Evolutionary conservation across 2,888 invertebrate species (phyloP).

Genomic region (Chymomyza fuscimana): DNA sequence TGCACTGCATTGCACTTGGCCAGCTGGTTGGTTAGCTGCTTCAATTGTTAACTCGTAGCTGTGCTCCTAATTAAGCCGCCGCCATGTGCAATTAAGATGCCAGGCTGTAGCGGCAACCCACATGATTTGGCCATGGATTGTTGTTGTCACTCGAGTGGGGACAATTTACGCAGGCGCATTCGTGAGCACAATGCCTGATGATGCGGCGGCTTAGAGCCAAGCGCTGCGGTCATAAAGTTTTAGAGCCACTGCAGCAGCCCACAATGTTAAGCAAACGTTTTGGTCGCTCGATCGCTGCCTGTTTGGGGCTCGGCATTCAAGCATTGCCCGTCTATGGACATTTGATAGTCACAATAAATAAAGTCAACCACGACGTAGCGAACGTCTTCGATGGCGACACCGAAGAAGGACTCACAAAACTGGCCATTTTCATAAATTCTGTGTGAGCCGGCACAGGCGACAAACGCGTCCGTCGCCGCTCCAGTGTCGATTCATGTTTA

Average conservation of each 20-base stretch:
- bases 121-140: slow-evolving; percentile 40
- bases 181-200: slow-evolving; percentile 12
- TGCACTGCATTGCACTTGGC: background rate
- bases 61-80: slow-evolving; percentile 40
- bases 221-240: slow-evolving; percentile 59
- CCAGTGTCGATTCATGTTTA: slow-evolving; percentile 43
- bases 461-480: background rate
- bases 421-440: slow-evolving; percentile 67
- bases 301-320: slow-evolving; percentile 1
- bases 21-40: background rate
- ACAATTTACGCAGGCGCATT: slow-evolving; percentile 8
- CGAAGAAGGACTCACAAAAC: slow-evolving; percentile 51
- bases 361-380: slow-evolving; percentile 45
- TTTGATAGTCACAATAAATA: slow-evolving; percentile 47
- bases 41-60: background rate
- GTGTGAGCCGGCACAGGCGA: slow-evolving; percentile 16
- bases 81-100: slow-evolving; percentile 46
- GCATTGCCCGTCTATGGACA: slow-evolving; percentile 48
- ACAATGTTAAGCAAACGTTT: background rate
- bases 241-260: slow-evolving; percentile 28
- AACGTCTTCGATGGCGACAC: slow-evolving; percentile 17
- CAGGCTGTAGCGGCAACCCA: slow-evolving; percentile 28
- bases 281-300: background rate
- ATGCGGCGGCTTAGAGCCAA: background rate
- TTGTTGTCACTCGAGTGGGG: background rate